Percentiles rank a stretch among this genome's conserved stretches.
phyloP scores from a whole-genome alignment of 2,888 invertebrate species.

The Penaeus monodon region DNA sequence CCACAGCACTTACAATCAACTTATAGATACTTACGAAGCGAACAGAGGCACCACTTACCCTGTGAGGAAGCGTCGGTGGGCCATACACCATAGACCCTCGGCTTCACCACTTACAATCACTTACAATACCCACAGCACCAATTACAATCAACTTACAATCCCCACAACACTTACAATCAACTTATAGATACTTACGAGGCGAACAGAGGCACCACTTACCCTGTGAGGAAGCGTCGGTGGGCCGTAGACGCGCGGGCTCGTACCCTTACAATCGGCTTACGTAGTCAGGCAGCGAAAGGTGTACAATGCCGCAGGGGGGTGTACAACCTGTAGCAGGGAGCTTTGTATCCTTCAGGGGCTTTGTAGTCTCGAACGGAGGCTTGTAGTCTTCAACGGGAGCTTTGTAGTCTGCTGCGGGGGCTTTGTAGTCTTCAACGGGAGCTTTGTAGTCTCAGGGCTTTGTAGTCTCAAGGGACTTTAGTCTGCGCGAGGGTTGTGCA shows the following conservation, averaged over 20 bases:
- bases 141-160: conserved; percentile 11
- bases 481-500: conserved; percentile 34
- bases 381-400: conserved; percentile 31
- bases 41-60: conserved; percentile 37
- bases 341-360: conserved; percentile 41
- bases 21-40: too few relatives aligned
- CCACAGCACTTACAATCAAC: neutral
- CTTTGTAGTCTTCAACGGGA: neutral
- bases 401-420: conserved; percentile 15
- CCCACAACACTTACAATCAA: conserved; percentile 1
- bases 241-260: too few relatives aligned
- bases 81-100: conserved; percentile 40
- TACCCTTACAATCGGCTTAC: too few relatives aligned
- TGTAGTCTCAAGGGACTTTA: conserved; percentile 11
- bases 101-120: conserved; percentile 2
- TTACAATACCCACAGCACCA: conserved; percentile 16
- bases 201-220: conserved; percentile 37
- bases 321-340: conserved; percentile 33
- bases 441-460: neutral
- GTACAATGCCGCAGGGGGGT: too few relatives aligned
- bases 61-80: conserved; percentile 46
- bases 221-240: conserved; percentile 50
- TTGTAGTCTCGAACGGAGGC: conserved; percentile 34
- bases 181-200: too few relatives aligned
- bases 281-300: too few relatives aligned